Evolutionary conservation across 2,797 vertebrate species (phyloP).

Genomic region (Cuniculus paca): DNA sequence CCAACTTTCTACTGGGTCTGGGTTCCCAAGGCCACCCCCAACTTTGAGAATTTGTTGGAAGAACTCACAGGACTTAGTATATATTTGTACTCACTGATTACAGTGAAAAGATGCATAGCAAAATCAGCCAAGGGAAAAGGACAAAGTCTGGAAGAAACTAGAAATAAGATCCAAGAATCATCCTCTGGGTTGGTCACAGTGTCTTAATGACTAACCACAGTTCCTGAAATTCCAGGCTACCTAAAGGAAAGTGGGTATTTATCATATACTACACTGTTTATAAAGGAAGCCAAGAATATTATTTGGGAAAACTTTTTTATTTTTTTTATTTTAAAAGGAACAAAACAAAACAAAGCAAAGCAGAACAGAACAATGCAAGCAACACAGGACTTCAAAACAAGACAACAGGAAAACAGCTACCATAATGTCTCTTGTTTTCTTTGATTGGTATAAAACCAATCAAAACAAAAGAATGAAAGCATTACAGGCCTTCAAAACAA

Average conservation of each 20-base stretch:
- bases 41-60: background rate
- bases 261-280: background rate
- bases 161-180: background rate
- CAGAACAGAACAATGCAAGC: too few species aligned
- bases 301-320: background rate
- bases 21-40: background rate
- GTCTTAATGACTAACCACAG: background rate
- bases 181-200: background rate
- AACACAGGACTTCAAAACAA: too few species aligned
- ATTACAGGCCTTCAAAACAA: too few species aligned
- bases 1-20: background rate
- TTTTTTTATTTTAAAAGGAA: too few species aligned
- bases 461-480: too few species aligned
- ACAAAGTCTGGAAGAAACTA: background rate
- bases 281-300: background rate
- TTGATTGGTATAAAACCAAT: too few species aligned
- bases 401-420: too few species aligned
- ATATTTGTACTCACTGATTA: background rate
- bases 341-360: too few species aligned
- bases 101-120: background rate
- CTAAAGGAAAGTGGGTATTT: background rate
- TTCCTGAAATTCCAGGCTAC: background rate
- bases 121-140: background rate
- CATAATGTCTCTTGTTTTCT: too few species aligned
- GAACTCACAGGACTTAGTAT: background rate